Base-by-base conservation (phyloP, 2,888 invertebrate species). In the Hoplodrina blanda region DNA sequence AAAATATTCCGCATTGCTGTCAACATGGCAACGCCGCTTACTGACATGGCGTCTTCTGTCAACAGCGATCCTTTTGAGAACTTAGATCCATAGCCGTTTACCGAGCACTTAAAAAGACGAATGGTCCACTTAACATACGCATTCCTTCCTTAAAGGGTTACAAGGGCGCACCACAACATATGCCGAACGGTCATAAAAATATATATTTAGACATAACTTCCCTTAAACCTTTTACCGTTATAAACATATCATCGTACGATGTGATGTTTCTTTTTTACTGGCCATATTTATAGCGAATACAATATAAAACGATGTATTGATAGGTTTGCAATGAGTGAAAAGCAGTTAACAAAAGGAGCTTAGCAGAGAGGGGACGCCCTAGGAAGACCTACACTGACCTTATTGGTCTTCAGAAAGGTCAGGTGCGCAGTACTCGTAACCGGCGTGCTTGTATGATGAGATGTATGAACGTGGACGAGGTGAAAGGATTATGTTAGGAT, bases 151-250 rank as follows among this genome's bases (percentile, higher is more conserved):
- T 63, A 20, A 56, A 65, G 66, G 62, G 50, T 67, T 66, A 61
- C 41, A 59, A 59, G 69, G 56, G 53, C 55, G 41, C 52, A 57
- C 66, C 63, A 61, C 53, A 70, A 73, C 66, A 69, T 41, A 19
- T 76, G 64, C 59, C 33, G 10, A 41, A n/a, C 37, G 30, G 52
- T 76, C 62, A 65, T 80, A 76, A 76, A 74, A 74, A 74, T 44
- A 74, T 63, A 65, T 69, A 69, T 59, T 56, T 69, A 71, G 65
- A 62, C 62, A 60, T 69, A 73, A 66, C 54, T 82, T 71, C 15
- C 11, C 33, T 20, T 65, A 55, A 66, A 60, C 57, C 59, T 66
- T 73, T 63, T 77, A 8, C 62, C 41, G 56, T 37, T 70, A 62
- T 50, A 62, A 78, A 73, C 65, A 73, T 70, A 65, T 66, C 68